A percentile compares a stretch with the other conserved stretches of the same genome.
Evolutionary conservation across 2,113 vertebrate genomes (phyloP).

Genomic region (Microcebus tavaratra): DNA sequence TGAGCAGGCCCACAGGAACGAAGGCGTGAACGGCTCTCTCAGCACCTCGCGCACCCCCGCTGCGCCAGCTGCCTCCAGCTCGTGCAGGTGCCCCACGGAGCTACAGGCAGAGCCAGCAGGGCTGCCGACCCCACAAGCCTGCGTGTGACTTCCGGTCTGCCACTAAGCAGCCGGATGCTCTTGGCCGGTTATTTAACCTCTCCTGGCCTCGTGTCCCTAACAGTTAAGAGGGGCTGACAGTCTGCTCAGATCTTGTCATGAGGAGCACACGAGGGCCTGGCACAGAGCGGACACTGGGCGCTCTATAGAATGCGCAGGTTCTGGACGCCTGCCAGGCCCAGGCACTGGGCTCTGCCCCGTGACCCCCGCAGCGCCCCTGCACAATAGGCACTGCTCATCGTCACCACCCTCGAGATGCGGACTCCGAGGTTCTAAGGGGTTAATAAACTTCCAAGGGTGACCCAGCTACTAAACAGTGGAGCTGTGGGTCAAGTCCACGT

Average conservation of each 20-base stretch:
- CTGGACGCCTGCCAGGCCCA: not conserved
- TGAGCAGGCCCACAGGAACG: not conserved
- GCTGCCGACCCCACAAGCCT: rapidly evolving
- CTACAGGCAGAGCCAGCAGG: not conserved
- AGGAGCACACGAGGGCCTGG: not conserved
- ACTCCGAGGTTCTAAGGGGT: not conserved
- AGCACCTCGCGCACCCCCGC: too few species aligned
- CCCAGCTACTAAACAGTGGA: not conserved
- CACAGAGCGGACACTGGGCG: too few species aligned
- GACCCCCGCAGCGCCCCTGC: not conserved
- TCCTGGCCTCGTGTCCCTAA: not conserved
- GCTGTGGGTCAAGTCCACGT: not conserved
- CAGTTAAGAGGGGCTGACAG: not conserved
- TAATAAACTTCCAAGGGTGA: not conserved
- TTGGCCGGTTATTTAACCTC: not conserved
- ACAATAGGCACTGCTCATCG: not conserved
- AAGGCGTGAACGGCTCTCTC: not conserved
- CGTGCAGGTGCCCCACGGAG: not conserved
- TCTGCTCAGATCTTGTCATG: not conserved
- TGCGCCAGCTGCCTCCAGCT: not conserved
- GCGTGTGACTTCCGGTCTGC: not conserved
- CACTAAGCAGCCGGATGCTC: too few species aligned
- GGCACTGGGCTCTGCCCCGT: too few species aligned
- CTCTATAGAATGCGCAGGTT: too few species aligned
- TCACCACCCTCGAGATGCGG: not conserved